Base-by-base conservation (phyloP, 2,113 vertebrate species). In the Melanerpes formicivorus region DNA sequence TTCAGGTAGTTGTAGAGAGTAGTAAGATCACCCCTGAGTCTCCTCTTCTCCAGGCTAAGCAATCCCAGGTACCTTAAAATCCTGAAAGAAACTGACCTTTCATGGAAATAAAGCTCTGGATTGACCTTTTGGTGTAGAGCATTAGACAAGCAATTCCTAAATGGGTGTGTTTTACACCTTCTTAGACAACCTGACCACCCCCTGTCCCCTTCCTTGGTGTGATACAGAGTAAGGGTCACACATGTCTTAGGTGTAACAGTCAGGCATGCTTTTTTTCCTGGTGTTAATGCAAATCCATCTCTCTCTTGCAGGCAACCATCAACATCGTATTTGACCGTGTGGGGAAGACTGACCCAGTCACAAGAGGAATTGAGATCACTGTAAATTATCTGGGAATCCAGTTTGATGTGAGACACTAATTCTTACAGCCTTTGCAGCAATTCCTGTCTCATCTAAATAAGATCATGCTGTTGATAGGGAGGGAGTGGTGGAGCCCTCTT, bases 301-400 rank as follows among this genome's bases (percentile, higher is more conserved):
- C 62, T 95, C 13, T 88, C 23, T 86, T 94, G 27, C 70, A 99
- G 99, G 99, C 99, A 89, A 99, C 99, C 29, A 99, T 99, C 96
- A 99, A 99, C 96, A 99, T 99, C 32, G 99, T 99, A 54, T 99
- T 99, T 96, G 99, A 99, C 91, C 98, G 99, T 65, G 99, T 99
- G 84, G 99, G 99, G 50, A 99, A 99, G 97, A 99, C 99, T 5
- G 99, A 99, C 97, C 99, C 99, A 30, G 99, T 99, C 92, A 99
- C 99, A 23, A 98, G 99, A 97, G 99, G 99, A 67, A 99, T 99
- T 91, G 99, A 99, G 97, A 99, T 99, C 94, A 99, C 99, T n/a
- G 99, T 99, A 91, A 99, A 99, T 97, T 99, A 99, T 90, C 97
- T 99, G 92, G 99, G 99, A 88, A 99, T 99, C 82, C 99, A 99